These are phyloP conservation scores for Synergus umbraculus DNA, from an alignment of 2,888 invertebrate species.

Conservation along the genomic window DNA sequence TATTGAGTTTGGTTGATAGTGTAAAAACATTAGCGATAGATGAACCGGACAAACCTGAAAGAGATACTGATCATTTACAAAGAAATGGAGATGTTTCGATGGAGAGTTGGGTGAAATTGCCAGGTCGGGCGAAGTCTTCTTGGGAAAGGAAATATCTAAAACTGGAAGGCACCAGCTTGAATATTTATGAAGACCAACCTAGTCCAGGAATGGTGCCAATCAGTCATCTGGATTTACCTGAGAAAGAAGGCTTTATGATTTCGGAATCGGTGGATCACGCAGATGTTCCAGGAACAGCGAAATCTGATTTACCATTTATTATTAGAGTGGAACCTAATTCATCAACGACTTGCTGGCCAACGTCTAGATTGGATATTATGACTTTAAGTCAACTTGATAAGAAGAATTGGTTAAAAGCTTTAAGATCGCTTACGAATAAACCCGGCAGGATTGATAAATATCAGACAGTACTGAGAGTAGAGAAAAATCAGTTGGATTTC, in stretches of 20 bases:
- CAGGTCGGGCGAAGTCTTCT: constrained; percentile 70
- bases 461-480: constrained; percentile 68
- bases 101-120: constrained; percentile 80
- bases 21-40: constrained; percentile 72
- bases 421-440: constrained; percentile 76
- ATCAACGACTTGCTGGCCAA: constrained; percentile 82
- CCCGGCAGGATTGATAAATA: constrained; percentile 65
- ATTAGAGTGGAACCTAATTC: constrained; percentile 81
- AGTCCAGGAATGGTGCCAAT: constrained; percentile 69
- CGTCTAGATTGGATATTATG: constrained; percentile 81
- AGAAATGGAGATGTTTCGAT: constrained; percentile 56
- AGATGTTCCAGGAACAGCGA: constrained; percentile 78
- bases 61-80: constrained; percentile 36
- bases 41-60: constrained; percentile 67
- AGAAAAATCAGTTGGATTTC: constrained; percentile 75
- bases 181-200: constrained; percentile 79
- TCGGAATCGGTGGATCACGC: constrained; percentile 75
- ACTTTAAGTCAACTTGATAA: constrained; percentile 81
- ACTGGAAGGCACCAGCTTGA: constrained; percentile 77
- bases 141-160: constrained; percentile 75
- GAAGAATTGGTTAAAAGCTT: constrained; percentile 81
- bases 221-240: constrained; percentile 69
- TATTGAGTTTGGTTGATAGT: constrained; percentile 70
- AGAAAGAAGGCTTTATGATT: constrained; percentile 74
- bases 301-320: constrained; percentile 81